phyloP scores from a whole-genome alignment of 2,113 vertebrate genomes.

The Neogobius melanostomus region DNA sequence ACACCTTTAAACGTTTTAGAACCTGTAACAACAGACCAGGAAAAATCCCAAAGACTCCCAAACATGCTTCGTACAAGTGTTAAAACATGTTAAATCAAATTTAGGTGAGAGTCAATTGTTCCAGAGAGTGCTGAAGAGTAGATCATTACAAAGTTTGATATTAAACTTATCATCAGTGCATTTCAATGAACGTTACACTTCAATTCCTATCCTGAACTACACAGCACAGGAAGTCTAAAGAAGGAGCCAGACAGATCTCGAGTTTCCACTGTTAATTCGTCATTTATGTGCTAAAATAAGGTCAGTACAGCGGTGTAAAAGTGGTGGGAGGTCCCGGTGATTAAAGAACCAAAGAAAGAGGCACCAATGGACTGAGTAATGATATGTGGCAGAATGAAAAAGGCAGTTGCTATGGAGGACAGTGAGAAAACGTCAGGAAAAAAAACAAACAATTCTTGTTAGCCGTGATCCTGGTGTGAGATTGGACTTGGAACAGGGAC shows the following conservation, averaged over 20 bases:
- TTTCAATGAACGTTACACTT: background rate
- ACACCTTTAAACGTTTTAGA: too few species aligned
- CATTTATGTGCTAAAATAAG: slow-evolving; percentile 33
- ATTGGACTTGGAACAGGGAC: background rate
- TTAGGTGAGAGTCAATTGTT: too few species aligned
- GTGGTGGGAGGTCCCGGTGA: slow-evolving; percentile 36
- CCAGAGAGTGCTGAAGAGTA: too few species aligned
- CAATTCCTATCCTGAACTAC: slow-evolving; percentile 5
- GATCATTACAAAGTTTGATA: too few species aligned
- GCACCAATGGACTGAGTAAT: slow-evolving; percentile 59
- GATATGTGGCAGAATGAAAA: background rate
- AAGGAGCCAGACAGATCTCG: slow-evolving; percentile 7
- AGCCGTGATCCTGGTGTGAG: background rate
- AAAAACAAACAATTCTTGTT: background rate
- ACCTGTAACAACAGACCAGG: too few species aligned
- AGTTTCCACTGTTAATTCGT: slow-evolving; percentile 32
- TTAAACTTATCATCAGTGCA: too few species aligned
- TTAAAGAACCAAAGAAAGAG: slow-evolving; percentile 27
- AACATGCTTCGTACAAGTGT: too few species aligned
- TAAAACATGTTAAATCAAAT: too few species aligned
- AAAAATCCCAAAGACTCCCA: too few species aligned
- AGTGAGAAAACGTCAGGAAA: background rate
- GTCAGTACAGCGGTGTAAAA: slow-evolving; percentile 32
- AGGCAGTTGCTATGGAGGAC: background rate
- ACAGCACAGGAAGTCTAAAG: slow-evolving; percentile 12